Percentiles rank a stretch among this genome's conserved stretches.
phyloP scores from a whole-genome alignment of 2,797 vertebrate species.

The Coendou prehensilis region DNA sequence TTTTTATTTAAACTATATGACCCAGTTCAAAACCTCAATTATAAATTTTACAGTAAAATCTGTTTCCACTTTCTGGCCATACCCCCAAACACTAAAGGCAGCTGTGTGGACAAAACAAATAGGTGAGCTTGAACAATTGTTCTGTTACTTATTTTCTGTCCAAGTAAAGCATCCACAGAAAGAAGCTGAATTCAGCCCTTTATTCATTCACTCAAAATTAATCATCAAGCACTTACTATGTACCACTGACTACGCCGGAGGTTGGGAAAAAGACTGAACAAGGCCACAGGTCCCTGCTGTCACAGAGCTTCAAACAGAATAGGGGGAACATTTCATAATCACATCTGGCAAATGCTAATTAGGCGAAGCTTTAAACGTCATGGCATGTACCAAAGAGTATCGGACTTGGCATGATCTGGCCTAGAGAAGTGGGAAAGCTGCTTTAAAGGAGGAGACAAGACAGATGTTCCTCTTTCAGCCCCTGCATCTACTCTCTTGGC shows the following conservation, averaged over 20 bases:
- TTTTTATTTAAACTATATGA: neutral
- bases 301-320: neutral
- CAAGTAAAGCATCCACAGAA: neutral
- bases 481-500: neutral
- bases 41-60: slow-evolving; percentile 36
- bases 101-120: neutral
- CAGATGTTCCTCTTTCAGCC: neutral
- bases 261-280: neutral
- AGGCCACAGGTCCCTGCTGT: neutral
- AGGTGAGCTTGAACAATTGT: neutral
- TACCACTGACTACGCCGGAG: neutral
- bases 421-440: neutral
- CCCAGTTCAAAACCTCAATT: slow-evolving; percentile 41
- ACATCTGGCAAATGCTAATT: neutral
- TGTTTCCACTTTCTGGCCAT: neutral
- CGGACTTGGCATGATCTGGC: neutral
- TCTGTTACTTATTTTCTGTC: neutral
- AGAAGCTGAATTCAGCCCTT: neutral
- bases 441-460: neutral
- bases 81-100: neutral
- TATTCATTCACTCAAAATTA: neutral
- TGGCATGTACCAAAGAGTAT: neutral
- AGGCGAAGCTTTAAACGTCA: neutral
- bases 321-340: neutral
- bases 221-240: neutral